Base-by-base conservation (phyloP, 64 coral and sea anemone species). In the Platygyra sinensis region DNA sequence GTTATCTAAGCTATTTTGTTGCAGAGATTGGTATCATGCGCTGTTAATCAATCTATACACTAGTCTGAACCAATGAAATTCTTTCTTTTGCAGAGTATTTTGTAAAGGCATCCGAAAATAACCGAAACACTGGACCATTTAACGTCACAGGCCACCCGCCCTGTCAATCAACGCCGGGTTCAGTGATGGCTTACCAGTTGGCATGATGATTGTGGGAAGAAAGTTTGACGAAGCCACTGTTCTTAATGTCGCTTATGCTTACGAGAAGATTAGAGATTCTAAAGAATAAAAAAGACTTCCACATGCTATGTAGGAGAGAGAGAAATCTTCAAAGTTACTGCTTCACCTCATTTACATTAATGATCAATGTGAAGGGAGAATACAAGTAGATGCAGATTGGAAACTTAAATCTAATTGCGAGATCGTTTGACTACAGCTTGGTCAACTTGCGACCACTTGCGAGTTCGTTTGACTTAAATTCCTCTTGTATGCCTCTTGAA, bases 71-170 rank as follows among this genome's bases (percentile, higher is more conserved):
- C 4, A 67, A 8, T 25, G 7, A 24, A 24, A 25, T 85, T 83
- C 0, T 72, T 52, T 29, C 36, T 29, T 77, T 82, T 86, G 50
- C 73, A 94, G 86, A 84, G 29, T 94, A 79, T 71, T 36, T 67
- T 36, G 52, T 64, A 15, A 52, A 18, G 25, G 61, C 57, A n/a
- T 63, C 24, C 25, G 82, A 80, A 15, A 62, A 75, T 67, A 20
- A 19, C 6, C 62, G 60, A 0, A 89, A 73, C 72, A 77, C 69
- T 0, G 78, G 72, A 9, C 63, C 77, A 2, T 86, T 86, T 30
- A 75, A 94, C 46, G 62, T 94, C 22, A 80, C 93, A 25, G 93
- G 93, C 54, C 93, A 90, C 78, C 90, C 90, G 78, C 94, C 9
- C 55, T 91, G 62, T 60, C 86, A 51, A 83, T 96, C 50, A 86